phyloP scores from a whole-genome alignment of 2,888 invertebrate species.

The Nasonia oneida region DNA sequence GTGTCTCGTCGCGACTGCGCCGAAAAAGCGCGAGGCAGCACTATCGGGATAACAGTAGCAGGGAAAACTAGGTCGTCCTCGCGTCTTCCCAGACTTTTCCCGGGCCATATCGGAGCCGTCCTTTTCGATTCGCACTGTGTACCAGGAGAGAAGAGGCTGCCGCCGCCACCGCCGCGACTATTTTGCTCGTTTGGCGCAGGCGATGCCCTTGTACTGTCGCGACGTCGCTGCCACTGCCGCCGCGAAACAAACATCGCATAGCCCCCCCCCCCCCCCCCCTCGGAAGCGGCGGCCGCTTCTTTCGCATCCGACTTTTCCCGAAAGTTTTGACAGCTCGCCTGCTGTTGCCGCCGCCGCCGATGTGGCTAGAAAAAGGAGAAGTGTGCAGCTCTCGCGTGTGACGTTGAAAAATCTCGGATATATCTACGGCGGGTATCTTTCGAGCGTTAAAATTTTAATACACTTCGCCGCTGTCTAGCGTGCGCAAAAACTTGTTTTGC shows the following conservation, averaged over 20 bases:
- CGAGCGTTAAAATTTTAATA: slow-evolving; percentile 56
- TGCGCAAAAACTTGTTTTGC: slow-evolving; percentile 43
- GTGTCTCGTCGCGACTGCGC: slow-evolving; percentile 41
- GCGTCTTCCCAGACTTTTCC: slow-evolving; percentile 54
- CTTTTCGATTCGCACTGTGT: slow-evolving; percentile 35
- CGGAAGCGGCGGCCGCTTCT: slow-evolving; percentile 66
- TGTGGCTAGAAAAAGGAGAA: slow-evolving; percentile 10
- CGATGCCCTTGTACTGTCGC: slow-evolving; percentile 69
- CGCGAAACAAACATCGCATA: slow-evolving; percentile 65
- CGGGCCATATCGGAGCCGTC: background rate
- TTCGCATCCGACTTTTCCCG: slow-evolving; percentile 50
- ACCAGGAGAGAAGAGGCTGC: slow-evolving; percentile 47
- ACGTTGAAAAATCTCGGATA: slow-evolving; percentile 46
- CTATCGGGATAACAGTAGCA: slow-evolving; percentile 6
- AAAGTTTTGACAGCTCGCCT: slow-evolving; percentile 55
- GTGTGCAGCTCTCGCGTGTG: slow-evolving; percentile 1
- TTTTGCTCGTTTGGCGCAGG: slow-evolving; percentile 68
- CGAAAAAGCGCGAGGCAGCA: slow-evolving; percentile 26
- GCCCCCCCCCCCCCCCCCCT: slow-evolving; percentile 64
- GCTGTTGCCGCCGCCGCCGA: background rate
- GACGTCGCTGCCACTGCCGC: slow-evolving; percentile 19
- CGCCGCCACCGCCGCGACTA: slow-evolving; percentile 62
- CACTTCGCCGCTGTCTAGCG: slow-evolving; percentile 7
- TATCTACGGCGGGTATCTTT: slow-evolving; percentile 31
- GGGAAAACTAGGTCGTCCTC: slow-evolving; percentile 70